Base-by-base conservation (phyloP, 2,888 invertebrate genomes). In the Matsumyia berberina region DNA sequence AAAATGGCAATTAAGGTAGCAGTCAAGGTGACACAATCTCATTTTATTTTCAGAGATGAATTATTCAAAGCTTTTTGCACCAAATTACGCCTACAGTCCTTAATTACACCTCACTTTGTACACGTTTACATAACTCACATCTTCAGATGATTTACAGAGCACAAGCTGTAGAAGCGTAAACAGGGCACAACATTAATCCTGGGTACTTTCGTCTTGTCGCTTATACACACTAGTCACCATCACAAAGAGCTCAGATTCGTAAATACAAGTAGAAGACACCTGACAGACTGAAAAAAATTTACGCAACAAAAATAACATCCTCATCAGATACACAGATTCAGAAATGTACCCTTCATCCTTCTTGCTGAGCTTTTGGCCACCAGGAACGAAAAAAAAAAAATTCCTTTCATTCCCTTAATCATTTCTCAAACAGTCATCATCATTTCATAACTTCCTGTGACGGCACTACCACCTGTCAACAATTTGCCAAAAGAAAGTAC, bases 401-500 rank as follows among this genome's bases (percentile, higher is more conserved):
- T 19, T 51, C 33, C 31, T 15, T 53, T 15, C 19, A 17, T 19
- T 5, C 7, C 12, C 37, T 3, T 39, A 49, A 53, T 33, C 33
- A 19, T 72, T 42, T 33, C 6, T 37, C 58, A 70, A 70, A 39
- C 31, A 70, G 29, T 31, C 70, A 49, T 72, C 49, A 62, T 42
- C 19, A 62, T 72, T 53, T 42, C 39, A 72, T 62, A 51, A 11
- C 51, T 17, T 46, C 46, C 39, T 31, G 37, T 2, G 8, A 39
- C 17, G 44, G 37, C 5, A 19, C 15, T 44, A 29, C 42, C 69
- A 69, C 33, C 53, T 69, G 69, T 60, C 51, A 67, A 58, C 67
- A 67, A 35, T 53, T 35, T 39, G 33, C 44, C 33, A 69, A 24
- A 51, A 15, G 15, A 60, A 69, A 53, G 15, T 39, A 62, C 35